A percentile compares a stretch with the other conserved stretches of the same genome.
phyloP scores from a whole-genome alignment of 2,888 invertebrate genomes.

The Balanococcus diminutus region DNA sequence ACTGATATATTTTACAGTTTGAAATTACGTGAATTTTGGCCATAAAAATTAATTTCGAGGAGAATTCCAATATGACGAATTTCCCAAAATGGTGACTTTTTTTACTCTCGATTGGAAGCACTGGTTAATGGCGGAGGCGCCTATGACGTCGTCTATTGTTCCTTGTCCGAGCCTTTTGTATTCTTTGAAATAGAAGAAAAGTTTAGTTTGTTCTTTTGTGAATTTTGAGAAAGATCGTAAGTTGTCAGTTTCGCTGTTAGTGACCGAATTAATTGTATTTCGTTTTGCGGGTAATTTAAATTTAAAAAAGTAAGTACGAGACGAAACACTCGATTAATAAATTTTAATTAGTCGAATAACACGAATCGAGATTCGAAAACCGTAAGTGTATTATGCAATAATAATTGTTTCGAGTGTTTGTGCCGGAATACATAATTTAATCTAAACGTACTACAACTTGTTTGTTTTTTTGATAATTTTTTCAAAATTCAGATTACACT shows the following conservation, averaged over 20 bases:
- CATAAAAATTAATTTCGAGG: neutral
- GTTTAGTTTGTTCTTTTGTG: slow-evolving; percentile 38
- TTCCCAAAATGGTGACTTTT: neutral
- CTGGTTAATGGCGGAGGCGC: neutral
- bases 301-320: neutral
- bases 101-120: neutral
- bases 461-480: slow-evolving; percentile 1
- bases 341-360: neutral
- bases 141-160: slow-evolving; percentile 7
- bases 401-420: slow-evolving; percentile 39
- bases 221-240: slow-evolving; percentile 32
- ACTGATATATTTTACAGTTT: no score
- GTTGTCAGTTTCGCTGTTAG: slow-evolving; percentile 43
- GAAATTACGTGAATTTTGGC: neutral
- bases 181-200: slow-evolving; percentile 11
- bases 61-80: neutral
- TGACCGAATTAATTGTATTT: slow-evolving; percentile 47
- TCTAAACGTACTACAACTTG: slow-evolving; percentile 38
- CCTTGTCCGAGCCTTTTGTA: slow-evolving; percentile 40
- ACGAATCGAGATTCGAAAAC: neutral
- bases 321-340: neutral
- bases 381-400: slow-evolving; percentile 44
- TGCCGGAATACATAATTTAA: slow-evolving; percentile 44
- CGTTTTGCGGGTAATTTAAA: slow-evolving; percentile 46
- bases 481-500: neutral